A percentile compares a stretch with the other conserved stretches of the same genome.
Evolutionary conservation across 1,140 invertebrate species (phyloP).

Genomic region (Holotrichia oblita): DNA sequence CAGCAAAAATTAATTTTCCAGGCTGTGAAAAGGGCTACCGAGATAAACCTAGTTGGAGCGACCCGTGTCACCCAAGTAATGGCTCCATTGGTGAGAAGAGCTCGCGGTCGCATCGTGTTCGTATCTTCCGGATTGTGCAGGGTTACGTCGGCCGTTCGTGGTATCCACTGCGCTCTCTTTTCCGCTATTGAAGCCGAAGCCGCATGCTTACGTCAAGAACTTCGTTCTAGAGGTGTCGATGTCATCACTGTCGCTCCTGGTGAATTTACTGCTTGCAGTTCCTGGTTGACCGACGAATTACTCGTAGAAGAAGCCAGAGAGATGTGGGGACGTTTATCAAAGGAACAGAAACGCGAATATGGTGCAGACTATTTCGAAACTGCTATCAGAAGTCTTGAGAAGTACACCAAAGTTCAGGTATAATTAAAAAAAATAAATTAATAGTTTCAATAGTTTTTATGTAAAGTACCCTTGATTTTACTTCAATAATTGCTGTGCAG

Average conservation of each 20-base stretch:
- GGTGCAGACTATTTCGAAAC: constrained; percentile 84
- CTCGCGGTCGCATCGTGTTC: constrained; percentile 75
- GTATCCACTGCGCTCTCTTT: constrained; percentile 80
- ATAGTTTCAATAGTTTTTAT: too few species aligned
- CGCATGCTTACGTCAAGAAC: constrained; percentile 82
- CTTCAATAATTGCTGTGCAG: too few species aligned
- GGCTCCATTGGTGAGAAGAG: constrained; percentile 78
- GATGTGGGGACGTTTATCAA: constrained; percentile 80
- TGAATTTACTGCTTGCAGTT: constrained; percentile 79
- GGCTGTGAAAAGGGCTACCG: constrained; percentile 75
- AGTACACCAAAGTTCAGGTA: constrained; percentile 76
- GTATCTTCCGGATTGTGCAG: constrained; percentile 77
- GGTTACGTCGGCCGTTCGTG: constrained; percentile 78
- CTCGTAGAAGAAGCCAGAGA: constrained; percentile 79
- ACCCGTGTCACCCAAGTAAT: constrained; percentile 81
- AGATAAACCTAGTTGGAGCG: constrained; percentile 81
- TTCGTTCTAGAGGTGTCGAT: constrained; percentile 77
- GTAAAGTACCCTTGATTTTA: too few species aligned
- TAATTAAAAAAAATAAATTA: constrained; percentile 52
- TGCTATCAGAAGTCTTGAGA: constrained; percentile 77
- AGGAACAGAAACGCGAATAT: constrained; percentile 79
- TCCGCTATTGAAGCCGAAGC: constrained; percentile 84
- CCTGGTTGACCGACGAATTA: constrained; percentile 76
- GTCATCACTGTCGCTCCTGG: constrained; percentile 84
- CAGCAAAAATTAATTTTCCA: constrained; percentile 43